A percentile compares a stretch with the other conserved stretches of the same genome.
Evolutionary conservation across 2,888 invertebrate genomes (phyloP).

Genomic region (Pherbina coryleti): DNA sequence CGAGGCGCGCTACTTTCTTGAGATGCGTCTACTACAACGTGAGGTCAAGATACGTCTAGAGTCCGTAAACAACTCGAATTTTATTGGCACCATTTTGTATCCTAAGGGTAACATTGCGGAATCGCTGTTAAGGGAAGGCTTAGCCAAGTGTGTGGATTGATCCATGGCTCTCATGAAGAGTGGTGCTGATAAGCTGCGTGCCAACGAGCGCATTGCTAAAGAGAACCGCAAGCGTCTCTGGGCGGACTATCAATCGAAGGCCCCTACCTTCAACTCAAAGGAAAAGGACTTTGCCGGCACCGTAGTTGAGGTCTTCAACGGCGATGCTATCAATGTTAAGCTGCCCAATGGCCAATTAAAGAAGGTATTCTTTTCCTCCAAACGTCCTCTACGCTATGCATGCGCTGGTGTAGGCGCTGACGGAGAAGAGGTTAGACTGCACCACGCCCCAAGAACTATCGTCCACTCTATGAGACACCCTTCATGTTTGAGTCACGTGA

Average conservation of each 20-base stretch:
- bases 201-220: constrained; percentile 89
- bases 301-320: constrained; percentile 92
- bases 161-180: constrained; percentile 85
- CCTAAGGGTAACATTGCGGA: constrained; percentile 96
- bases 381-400: constrained; percentile 89
- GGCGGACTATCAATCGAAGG: constrained; percentile 88
- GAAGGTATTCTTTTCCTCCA: constrained; percentile 96
- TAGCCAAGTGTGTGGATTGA: constrained; percentile 95
- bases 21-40: constrained; percentile 89
- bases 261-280: constrained; percentile 79
- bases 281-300: constrained; percentile 86
- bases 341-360: constrained; percentile 81
- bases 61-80: constrained; percentile 92
- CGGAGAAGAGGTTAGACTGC: constrained; percentile 75
- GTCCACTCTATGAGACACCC: constrained; percentile 97
- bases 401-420: constrained; percentile 76
- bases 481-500: constrained; percentile 99
- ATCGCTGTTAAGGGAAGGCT: constrained; percentile 87
- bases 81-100: constrained; percentile 93
- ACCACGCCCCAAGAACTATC: constrained; percentile 80
- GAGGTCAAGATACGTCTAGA: constrained; percentile 92
- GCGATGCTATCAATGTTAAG: constrained; percentile 92
- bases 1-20: constrained; percentile 95
- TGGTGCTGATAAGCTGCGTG: constrained; percentile 83
- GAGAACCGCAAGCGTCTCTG: constrained; percentile 88